phyloP scores from a whole-genome alignment of 2,113 vertebrate genomes.

The Natator depressus region DNA sequence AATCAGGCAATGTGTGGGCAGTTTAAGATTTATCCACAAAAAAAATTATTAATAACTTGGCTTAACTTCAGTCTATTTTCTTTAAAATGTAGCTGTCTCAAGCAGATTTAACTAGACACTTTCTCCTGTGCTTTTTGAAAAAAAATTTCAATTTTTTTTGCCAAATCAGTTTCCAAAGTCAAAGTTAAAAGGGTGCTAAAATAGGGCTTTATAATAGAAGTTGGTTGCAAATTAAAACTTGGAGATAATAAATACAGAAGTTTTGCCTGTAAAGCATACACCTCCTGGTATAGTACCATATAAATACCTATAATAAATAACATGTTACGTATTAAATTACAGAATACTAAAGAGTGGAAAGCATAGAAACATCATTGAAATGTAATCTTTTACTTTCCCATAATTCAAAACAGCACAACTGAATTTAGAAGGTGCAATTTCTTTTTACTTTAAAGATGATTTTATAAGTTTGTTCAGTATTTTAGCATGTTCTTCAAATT shows the following conservation, averaged over 20 bases:
- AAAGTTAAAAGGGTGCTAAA: background rate
- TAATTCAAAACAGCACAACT: background rate
- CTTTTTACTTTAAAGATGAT: background rate
- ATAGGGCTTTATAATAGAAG: background rate
- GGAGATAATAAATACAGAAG: background rate
- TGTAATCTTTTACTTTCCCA: background rate
- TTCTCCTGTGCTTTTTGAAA: background rate
- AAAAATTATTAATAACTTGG: background rate
- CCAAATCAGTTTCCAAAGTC: background rate
- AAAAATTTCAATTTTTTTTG: background rate
- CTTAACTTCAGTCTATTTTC: background rate
- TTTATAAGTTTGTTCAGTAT: background rate
- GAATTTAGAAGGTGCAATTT: background rate
- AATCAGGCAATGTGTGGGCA: background rate
- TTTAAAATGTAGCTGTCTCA: background rate
- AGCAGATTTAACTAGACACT: background rate
- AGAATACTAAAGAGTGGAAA: background rate
- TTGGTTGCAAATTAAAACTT: background rate
- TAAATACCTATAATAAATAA: background rate
- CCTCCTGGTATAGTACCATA: background rate
- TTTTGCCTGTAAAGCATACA: background rate
- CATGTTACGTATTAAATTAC: background rate
- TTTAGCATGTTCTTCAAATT: conserved; percentile 9
- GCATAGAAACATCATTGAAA: background rate
- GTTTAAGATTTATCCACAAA: background rate